A percentile compares a stretch with the other conserved stretches of the same genome.
Evolutionary conservation across 2,797 vertebrate species (phyloP).

Genomic region (Micropoecilia bifurca): DNA sequence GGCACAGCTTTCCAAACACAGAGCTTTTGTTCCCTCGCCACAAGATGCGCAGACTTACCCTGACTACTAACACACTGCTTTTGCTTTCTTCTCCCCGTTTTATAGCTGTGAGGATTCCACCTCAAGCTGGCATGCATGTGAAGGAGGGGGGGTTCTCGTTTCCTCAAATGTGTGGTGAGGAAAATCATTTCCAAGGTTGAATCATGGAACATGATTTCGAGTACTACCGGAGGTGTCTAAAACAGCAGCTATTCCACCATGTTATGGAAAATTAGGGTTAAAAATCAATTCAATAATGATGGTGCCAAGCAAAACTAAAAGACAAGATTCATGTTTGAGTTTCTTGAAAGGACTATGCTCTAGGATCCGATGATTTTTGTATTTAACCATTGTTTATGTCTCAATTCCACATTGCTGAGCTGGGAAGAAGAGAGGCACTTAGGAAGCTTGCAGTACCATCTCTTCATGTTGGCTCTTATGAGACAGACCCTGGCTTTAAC

Average conservation of each 20-base stretch:
- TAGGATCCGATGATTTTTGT: slow-evolving; percentile 7
- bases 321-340: neutral
- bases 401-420: slow-evolving; percentile 90
- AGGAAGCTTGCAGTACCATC: slow-evolving; percentile 85
- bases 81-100: slow-evolving; percentile 40
- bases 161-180: slow-evolving; percentile 82
- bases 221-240: neutral
- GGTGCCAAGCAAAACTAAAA: neutral
- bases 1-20: slow-evolving; percentile 79
- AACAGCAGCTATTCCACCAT: neutral
- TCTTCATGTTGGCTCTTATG: slow-evolving; percentile 84
- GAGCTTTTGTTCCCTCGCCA: slow-evolving; percentile 54
- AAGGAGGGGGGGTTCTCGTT: slow-evolving; percentile 76
- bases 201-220: slow-evolving; percentile 27
- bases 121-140: slow-evolving; percentile 77
- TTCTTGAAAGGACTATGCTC: neutral
- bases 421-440: slow-evolving; percentile 84
- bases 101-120: slow-evolving; percentile 83
- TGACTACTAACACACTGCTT: slow-evolving; percentile 31
- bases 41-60: slow-evolving; percentile 12
- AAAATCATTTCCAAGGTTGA: slow-evolving; percentile 84
- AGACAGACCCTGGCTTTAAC: slow-evolving; percentile 85
- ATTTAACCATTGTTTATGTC: slow-evolving; percentile 75
- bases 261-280: neutral
- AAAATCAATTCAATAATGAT: neutral